Base-by-base conservation (phyloP, 2,888 invertebrate species). In the Scaptomyza reducta region DNA sequence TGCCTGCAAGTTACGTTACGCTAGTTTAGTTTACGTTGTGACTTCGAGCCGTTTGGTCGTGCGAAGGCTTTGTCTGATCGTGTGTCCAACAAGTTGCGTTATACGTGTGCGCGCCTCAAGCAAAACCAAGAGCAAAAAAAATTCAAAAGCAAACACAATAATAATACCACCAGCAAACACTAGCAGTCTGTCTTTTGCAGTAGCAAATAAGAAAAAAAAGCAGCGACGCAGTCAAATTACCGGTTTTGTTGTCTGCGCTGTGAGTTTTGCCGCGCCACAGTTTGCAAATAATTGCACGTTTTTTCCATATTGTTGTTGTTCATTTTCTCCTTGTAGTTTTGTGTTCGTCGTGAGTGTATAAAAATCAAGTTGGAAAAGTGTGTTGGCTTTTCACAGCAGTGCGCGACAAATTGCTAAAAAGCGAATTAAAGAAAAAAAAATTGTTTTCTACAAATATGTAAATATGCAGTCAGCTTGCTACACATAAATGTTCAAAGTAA, bases 331-430 rank as follows among this genome's bases (percentile, higher is more conserved):
- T 41, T 42, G 49, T 45, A 53, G 55, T 51, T 63, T 29, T 25
- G 29, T 25, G 35, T 14, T 38, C 38, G 47, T 31, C 29, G 29
- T 27, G 51, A 44, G 57, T 46, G 57, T 55, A 6, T 70, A 18
- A 71, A 70, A 76, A 51, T 71, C 67, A 57, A 70, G 79, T 69
- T 71, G 71, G 76, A 81, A 87, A 83, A 82, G 87, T 82, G 87
- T 85, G 87, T 82, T 81, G 74, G 80, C 81, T 81, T 82, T 71
- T 42, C 54, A 51, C 54, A 55, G 55, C 27, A 14, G 9, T 35
- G 38, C 16, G 46, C 38, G 14, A 40, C 14, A 51, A 51, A 25
- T 40, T 14, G 40, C 29, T 27, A 38, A 49, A 13, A 13, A 40
- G 18, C n/a, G 35, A 18, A 35, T 6, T 49, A 38, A 44, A 22